phyloP scores from a whole-genome alignment of 2,888 invertebrate species.

The Harpagoxenus sublaevis region DNA sequence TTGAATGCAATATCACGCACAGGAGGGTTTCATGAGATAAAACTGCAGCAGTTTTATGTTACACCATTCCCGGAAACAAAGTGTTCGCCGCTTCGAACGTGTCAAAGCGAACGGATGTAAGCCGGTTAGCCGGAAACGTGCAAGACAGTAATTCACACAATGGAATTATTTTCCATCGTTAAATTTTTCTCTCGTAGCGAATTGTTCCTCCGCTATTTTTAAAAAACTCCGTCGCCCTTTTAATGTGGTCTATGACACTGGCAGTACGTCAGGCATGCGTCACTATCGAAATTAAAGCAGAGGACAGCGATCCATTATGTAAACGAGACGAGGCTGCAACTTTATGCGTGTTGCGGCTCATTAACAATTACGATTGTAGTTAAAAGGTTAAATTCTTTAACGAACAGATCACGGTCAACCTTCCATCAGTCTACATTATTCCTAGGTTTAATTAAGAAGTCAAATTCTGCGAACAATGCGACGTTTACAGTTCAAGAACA shows the following conservation, averaged over 20 bases:
- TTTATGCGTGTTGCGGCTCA: conserved; percentile 11
- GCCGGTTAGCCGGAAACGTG: neutral
- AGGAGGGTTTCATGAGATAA: neutral
- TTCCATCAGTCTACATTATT: conserved; percentile 19
- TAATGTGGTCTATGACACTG: conserved; percentile 22
- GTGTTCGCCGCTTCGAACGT: neutral
- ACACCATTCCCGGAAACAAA: neutral
- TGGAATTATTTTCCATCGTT: conserved; percentile 31
- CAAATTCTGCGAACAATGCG: conserved; percentile 5
- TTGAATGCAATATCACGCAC: neutral
- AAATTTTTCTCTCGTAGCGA: neutral
- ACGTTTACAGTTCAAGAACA: neutral
- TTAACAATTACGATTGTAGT: conserved; percentile 19
- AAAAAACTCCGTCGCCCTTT: conserved; percentile 12
- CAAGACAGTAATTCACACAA: conserved; percentile 21
- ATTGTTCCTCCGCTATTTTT: neutral
- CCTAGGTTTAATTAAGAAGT: neutral
- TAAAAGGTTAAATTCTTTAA: conserved; percentile 41
- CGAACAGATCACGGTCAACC: neutral
- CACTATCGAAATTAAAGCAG: conserved; percentile 16
- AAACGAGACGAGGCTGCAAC: neutral
- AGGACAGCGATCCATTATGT: neutral
- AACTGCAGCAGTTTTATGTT: conserved; percentile 18
- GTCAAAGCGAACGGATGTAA: conserved; percentile 14
- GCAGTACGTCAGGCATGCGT: conserved; percentile 1